Base-by-base conservation (phyloP, 2,888 invertebrate genomes). In the Diogma glabrata region DNA sequence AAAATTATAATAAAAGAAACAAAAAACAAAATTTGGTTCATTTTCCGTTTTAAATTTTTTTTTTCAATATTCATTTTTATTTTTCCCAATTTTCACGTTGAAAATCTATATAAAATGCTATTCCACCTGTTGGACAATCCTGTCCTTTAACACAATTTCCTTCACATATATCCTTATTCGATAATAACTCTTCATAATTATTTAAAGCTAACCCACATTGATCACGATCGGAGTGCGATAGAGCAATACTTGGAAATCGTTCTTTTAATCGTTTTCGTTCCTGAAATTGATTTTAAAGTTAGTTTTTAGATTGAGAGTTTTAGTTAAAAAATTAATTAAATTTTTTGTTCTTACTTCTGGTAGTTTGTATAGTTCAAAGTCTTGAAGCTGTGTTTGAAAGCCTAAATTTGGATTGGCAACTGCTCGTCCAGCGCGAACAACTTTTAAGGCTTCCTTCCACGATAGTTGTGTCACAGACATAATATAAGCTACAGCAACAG, bases 391-490 rank as follows among this genome's bases (percentile, higher is more conserved):
- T 60, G 85, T 81, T 68, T 94, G 93, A 72, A 96, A 96, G 61
- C 95, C 95, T 55, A 88, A 79, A 73, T 96, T 96, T 20, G 96
- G 96, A 75, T 94, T 94, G 64, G 95, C 95, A 43, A 93, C 88
- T 1, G 87, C 82, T 53, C 95, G 78, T 33, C 93, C 92, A 1
- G 90, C 90, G 55, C 93, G 78, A 48, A 96, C 91, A 54, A 93
- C 91, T 72, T 94, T 92, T 55, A 95, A 72, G 2, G 93, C 85
- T 63, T 95, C 94, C 60, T 91, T 87, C 91, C 93, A 94, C 52
- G 79, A 84, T 47, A 95, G 76, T 55, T 82, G 75, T 23, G 95
- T 93, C 54, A 87, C 89, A 45, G 91, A 87, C 94, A 96, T 95
- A 57, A 96, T 87, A 72, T 96, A 96, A 36, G 95, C 95, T 6